These are phyloP conservation scores for Hucho hucho DNA, from an alignment of 2,113 vertebrate genomes.

Conservation along the genomic window DNA sequence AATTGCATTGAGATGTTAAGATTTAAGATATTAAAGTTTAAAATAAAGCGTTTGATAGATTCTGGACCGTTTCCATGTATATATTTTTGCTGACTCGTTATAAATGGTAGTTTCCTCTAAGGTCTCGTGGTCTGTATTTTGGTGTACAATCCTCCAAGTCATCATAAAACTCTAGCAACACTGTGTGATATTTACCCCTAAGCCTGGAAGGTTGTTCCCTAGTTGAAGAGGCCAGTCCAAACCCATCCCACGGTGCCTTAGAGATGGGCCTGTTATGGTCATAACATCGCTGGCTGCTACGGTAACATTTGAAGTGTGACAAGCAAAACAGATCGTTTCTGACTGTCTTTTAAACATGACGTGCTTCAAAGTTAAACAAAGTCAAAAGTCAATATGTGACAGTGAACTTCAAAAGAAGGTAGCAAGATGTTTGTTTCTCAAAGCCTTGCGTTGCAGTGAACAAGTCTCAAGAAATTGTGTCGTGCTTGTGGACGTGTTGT, in stretches of 20 bases:
- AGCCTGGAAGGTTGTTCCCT: conserved; percentile 31
- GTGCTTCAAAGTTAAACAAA: conserved; percentile 55
- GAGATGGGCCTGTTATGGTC: conserved; percentile 67
- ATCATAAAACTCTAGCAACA: conserved; percentile 38
- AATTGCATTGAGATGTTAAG: not conserved
- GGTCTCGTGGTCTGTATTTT: conserved; percentile 29
- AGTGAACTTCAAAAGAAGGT: conserved; percentile 39
- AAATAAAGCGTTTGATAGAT: not conserved
- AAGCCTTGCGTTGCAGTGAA: conserved; percentile 6
- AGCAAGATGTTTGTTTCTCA: conserved; percentile 31
- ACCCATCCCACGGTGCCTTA: conserved; percentile 34
- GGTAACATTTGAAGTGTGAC: conserved; percentile 61
- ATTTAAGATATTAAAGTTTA: not conserved
- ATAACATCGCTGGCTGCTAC: conserved; percentile 63
- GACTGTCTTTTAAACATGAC: conserved; percentile 53
- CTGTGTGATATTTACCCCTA: conserved; percentile 63
- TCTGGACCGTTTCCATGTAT: not conserved
- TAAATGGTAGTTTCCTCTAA: not conserved
- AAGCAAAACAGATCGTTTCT: conserved; percentile 55
- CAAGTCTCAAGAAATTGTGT: too few species aligned
- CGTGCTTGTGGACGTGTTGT: not conserved
- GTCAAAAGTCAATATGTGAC: conserved; percentile 38
- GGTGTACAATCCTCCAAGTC: conserved; percentile 43
- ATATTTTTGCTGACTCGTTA: conserved; percentile 3
- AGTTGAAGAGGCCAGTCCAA: conserved; percentile 3